A percentile compares a stretch with the other conserved stretches of the same genome.
These are phyloP conservation scores for Geopemphigus sp. DNA, from an alignment of 1,140 invertebrate genomes.

Conservation along the genomic window DNA sequence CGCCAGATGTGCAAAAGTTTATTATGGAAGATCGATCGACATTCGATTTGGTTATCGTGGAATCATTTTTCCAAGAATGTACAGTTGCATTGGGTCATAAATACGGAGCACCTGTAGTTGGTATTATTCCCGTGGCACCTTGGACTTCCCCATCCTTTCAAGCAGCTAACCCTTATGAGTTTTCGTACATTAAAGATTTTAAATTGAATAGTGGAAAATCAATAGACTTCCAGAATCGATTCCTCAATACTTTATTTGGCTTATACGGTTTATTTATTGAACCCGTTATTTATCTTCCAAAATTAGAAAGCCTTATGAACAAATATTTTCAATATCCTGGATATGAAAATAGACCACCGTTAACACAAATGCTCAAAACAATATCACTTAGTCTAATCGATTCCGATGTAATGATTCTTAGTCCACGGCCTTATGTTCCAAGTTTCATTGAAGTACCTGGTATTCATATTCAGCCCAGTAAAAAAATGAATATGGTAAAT, in stretches of 20 bases:
- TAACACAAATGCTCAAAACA: conserved; percentile 55
- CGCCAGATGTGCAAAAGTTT: not conserved
- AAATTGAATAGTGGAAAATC: conserved; percentile 6
- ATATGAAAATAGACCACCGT: conserved; percentile 50
- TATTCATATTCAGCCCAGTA: conserved; percentile 57
- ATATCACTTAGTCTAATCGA: conserved; percentile 52
- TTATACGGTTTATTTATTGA: conserved; percentile 13
- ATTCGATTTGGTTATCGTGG: conserved; percentile 51
- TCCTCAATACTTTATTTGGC: conserved; percentile 23
- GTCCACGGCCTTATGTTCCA: conserved; percentile 57
- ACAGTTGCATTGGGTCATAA: conserved; percentile 54
- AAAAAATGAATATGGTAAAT: conserved; percentile 51
- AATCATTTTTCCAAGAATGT: conserved; percentile 51
- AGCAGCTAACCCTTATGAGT: conserved; percentile 32
- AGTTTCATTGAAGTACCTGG: conserved; percentile 63
- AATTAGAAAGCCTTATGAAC: conserved; percentile 8
- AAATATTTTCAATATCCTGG: conserved; percentile 31
- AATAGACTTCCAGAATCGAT: conserved; percentile 18
- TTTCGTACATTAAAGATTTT: conserved; percentile 50
- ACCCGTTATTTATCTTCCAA: not conserved
- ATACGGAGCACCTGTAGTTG: conserved; percentile 39
- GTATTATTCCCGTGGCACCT: not conserved
- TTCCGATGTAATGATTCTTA: conserved; percentile 53
- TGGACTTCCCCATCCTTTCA: not conserved
- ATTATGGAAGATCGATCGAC: conserved; percentile 29